phyloP scores from a whole-genome alignment of 2,113 vertebrate genomes.

The Oreochromis spilurus region DNA sequence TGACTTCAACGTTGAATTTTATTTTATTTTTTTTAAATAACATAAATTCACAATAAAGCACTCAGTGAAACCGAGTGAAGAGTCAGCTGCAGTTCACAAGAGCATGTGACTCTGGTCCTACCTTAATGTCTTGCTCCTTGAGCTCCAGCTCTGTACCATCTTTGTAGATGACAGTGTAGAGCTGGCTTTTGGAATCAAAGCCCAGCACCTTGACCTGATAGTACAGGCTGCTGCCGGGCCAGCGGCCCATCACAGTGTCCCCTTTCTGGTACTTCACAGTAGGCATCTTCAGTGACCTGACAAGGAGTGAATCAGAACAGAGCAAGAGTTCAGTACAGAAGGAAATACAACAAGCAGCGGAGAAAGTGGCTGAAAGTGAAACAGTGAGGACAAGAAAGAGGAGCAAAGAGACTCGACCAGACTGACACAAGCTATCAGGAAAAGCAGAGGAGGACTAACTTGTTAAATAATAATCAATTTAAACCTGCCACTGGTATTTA shows the following conservation, averaged over 20 bases:
- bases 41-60: not conserved
- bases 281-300: constrained; percentile 77
- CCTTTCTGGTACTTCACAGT: constrained; percentile 78
- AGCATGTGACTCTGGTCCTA: constrained; percentile 34
- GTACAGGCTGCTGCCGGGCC: constrained; percentile 92
- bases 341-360: not conserved
- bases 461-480: not conserved
- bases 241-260: constrained; percentile 90
- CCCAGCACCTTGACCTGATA: constrained; percentile 86
- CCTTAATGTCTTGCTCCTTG: constrained; percentile 87
- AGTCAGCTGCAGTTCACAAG: not conserved
- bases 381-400: not conserved
- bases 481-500: not conserved
- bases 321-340: not conserved
- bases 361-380: not conserved
- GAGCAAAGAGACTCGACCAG: not conserved
- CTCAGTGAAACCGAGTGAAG: not conserved
- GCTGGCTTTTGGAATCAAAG: constrained; percentile 73
- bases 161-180: constrained; percentile 93
- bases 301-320: not conserved
- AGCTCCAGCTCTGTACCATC: constrained; percentile 92
- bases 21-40: no score
- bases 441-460: not conserved
- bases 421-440: not conserved
- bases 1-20: not conserved